Percentiles rank a stretch among this genome's conserved stretches.
Conservation (phyloP, 2,888 invertebrate genomes). For the Muscina levida region DNA sequence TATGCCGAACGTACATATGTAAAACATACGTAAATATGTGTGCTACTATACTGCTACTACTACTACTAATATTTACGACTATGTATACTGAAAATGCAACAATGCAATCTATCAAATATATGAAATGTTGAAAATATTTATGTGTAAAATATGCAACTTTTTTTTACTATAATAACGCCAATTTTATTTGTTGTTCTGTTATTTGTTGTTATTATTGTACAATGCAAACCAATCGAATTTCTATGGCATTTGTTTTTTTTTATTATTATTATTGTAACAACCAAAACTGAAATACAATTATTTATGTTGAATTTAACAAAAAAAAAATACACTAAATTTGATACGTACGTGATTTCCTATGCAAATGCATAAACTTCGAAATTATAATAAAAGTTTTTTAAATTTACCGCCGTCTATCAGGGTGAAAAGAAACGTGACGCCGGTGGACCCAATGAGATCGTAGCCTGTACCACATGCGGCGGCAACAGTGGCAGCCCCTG, state of each 20-base stretch:
- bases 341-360: slow-evolving; percentile 55
- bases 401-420: slow-evolving; percentile 81
- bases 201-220: slow-evolving; percentile 20
- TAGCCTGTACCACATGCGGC: slow-evolving; percentile 90
- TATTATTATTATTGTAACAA: neutral
- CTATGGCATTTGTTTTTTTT: slow-evolving; percentile 8
- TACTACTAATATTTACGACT: neutral
- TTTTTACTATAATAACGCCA: slow-evolving; percentile 19
- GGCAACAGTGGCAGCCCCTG: slow-evolving; percentile 83
- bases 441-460: slow-evolving; percentile 89
- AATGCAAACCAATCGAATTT: neutral
- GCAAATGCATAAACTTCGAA: slow-evolving; percentile 50
- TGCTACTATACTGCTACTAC: slow-evolving; percentile 1
- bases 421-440: slow-evolving; percentile 92
- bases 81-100: slow-evolving; percentile 12
- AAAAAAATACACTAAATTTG: slow-evolving; percentile 14
- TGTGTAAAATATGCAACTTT: neutral
- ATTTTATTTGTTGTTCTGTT: slow-evolving; percentile 47
- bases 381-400: slow-evolving; percentile 71
- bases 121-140: neutral
- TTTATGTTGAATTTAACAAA: slow-evolving; percentile 28
- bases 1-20: slow-evolving; percentile 20
- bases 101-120: slow-evolving; percentile 3
- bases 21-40: slow-evolving; percentile 1
- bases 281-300: neutral